A percentile compares a stretch with the other conserved stretches of the same genome.
Evolutionary conservation across 2,797 vertebrate species (phyloP).

Genomic region (Macroramphosus scolopax): DNA sequence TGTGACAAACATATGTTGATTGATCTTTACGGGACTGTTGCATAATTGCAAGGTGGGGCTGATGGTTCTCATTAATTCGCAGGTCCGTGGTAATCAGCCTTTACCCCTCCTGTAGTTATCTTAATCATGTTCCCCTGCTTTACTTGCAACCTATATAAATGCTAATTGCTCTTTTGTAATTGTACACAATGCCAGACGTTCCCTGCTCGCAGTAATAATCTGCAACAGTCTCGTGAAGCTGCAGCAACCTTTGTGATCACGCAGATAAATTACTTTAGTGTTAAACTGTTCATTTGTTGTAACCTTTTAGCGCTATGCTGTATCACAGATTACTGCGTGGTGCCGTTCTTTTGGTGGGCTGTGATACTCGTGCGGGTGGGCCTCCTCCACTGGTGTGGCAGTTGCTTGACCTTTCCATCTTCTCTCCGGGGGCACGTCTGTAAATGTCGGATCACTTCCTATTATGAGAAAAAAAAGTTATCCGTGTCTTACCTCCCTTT

Average conservation of each 20-base stretch:
- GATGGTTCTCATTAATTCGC: conserved; percentile 39
- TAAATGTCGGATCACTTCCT: conserved; percentile 65
- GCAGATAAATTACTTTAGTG: conserved; percentile 49
- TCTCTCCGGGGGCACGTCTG: conserved; percentile 31
- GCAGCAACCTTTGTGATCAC: conserved; percentile 53
- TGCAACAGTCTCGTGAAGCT: conserved; percentile 36
- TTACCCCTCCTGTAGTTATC: conserved; percentile 41
- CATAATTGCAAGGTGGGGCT: conserved; percentile 22
- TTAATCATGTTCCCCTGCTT: conserved; percentile 23
- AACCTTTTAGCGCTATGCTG: conserved; percentile 59
- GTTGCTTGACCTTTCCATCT: conserved; percentile 67
- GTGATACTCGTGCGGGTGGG: conserved; percentile 33
- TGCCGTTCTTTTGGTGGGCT: conserved; percentile 52
- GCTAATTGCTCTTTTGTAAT: conserved; percentile 72
- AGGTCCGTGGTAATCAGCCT: conserved; percentile 19
- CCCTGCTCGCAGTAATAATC: conserved; percentile 44
- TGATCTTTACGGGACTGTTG: conserved; percentile 9
- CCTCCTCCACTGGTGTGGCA: conserved; percentile 38
- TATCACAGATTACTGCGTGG: conserved; percentile 34
- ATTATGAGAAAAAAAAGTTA: conserved; percentile 57
- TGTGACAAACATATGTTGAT: conserved; percentile 21
- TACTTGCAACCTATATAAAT: conserved; percentile 61
- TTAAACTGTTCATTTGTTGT: conserved; percentile 55
- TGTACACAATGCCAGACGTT: conserved; percentile 42
- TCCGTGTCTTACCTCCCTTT: conserved; percentile 25